Evolutionary conservation across 2,113 vertebrate species (phyloP), one percentile per base, ranked within the genome.

Genomic region (human): DNA sequence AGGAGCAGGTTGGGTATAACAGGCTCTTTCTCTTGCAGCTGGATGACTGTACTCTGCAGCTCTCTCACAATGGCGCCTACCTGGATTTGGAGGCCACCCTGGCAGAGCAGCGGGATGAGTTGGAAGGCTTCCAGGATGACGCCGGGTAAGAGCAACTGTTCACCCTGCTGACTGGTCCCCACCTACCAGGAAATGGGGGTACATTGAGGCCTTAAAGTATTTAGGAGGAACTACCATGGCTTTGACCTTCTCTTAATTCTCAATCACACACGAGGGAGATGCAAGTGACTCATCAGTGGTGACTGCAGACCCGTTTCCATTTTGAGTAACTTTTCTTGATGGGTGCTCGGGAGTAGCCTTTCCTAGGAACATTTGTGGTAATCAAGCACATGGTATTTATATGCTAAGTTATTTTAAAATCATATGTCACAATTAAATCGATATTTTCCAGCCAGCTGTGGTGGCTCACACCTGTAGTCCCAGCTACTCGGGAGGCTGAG

Each of bases 61-160:
- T 99, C 72, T 99, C 99, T 97, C 99, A 99, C 97, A 99, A 99
- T 82, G 99, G 99, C 97, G 99, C 99, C 98, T 99, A 99, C 98
- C 98, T 99, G 99, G 99, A 99, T 99, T 98, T 99, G 99, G 99
- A 99, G 97, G 99, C 99, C 30, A 99, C 99, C 1, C 97, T 99
- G 97, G 99, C 99, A 18, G 99, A 99, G 97, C 99, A 99, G 96
- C 99, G 98, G 96, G 99, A 99, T 95, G 99, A 99, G 95, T 93
- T 99, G 97, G 99, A 99, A 98, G 99, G 99, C 91, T 99, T 99
- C 98, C 99, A 99, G 98, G 99, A 99, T 64, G 99, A 99, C 52
- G 98, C 99, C 98, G 99, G 99, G 99, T 99, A 99, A 99, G 99
- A 98, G 92, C 96, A 64, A n/a, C 0, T 6, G 3, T 18, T 35